Percentiles rank a stretch among this genome's conserved stretches.
Conservation (phyloP, 2,113 vertebrate genomes). For the Hippocampus barbouri region DNA sequence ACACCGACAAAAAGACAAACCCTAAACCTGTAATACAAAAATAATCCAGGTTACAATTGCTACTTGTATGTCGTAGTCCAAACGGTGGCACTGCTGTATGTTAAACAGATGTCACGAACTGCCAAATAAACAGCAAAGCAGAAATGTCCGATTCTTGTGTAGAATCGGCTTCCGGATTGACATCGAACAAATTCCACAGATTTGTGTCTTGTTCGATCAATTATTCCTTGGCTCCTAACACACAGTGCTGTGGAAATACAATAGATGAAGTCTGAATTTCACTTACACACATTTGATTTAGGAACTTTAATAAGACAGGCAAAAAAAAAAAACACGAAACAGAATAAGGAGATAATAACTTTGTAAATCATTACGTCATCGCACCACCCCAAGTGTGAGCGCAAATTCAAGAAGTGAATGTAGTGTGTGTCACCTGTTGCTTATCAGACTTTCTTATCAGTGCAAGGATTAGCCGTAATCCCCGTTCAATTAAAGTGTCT, state of each 20-base stretch:
- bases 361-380: background rate
- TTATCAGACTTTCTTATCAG: slow-evolving; percentile 40
- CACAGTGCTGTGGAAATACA: background rate
- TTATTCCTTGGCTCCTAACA: background rate
- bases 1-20: no score
- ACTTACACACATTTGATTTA: background rate
- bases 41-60: background rate
- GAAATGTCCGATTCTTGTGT: background rate
- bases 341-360: background rate
- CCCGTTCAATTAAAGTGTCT: slow-evolving; percentile 17
- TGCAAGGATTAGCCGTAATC: slow-evolving; percentile 34
- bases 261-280: background rate
- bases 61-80: background rate
- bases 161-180: background rate
- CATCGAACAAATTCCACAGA: no score
- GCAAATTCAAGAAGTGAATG: slow-evolving; percentile 4
- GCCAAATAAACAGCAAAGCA: background rate
- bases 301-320: background rate
- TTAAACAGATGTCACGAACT: background rate
- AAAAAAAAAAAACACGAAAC: background rate
- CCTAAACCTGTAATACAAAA: no score
- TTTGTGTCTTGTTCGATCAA: background rate
- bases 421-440: slow-evolving; percentile 37
- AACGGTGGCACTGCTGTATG: background rate
- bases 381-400: background rate